phyloP scores from a whole-genome alignment of 2,888 invertebrate genomes.

The Priocnemis perturbator region DNA sequence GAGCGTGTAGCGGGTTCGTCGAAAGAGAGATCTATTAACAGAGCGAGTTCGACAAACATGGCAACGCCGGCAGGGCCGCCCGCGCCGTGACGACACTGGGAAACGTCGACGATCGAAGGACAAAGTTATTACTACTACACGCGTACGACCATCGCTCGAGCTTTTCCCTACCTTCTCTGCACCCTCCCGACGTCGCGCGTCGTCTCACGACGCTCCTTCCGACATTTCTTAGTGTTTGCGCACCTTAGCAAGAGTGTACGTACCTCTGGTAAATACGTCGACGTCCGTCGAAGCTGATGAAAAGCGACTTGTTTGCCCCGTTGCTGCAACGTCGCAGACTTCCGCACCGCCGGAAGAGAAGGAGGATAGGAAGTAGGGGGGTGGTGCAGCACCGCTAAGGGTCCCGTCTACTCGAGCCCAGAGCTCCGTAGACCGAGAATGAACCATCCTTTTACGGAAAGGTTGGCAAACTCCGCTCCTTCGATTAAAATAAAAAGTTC shows the following conservation, averaged over 20 bases:
- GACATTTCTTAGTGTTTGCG: conserved; percentile 1
- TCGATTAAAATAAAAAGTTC: background rate
- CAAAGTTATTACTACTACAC: background rate
- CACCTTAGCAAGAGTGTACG: conserved; percentile 25
- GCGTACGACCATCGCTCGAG: background rate
- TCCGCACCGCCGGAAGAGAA: conserved; percentile 34
- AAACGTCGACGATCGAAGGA: conserved; percentile 46
- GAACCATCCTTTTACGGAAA: background rate
- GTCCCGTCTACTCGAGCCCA: background rate
- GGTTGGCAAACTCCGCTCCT: background rate
- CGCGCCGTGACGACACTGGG: conserved; percentile 17
- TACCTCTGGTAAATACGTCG: conserved; percentile 49
- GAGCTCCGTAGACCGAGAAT: conserved; percentile 1
- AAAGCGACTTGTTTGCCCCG: conserved; percentile 54
- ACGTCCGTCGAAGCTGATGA: conserved; percentile 49
- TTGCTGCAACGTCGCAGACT: conserved; percentile 36
- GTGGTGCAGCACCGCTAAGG: conserved; percentile 1
- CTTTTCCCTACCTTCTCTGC: background rate
- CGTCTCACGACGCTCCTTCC: background rate
- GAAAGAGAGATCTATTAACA: conserved; percentile 38
- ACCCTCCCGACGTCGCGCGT: background rate
- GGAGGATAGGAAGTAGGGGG: background rate
- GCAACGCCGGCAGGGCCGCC: too few species aligned
- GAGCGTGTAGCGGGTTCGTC: conserved; percentile 1
- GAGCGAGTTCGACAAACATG: conserved; percentile 19